A percentile compares a stretch with the other conserved stretches of the same genome.
These are phyloP conservation scores for Chionodraco myersi DNA, from an alignment of 2,113 vertebrate genomes.

Conservation along the genomic window DNA sequence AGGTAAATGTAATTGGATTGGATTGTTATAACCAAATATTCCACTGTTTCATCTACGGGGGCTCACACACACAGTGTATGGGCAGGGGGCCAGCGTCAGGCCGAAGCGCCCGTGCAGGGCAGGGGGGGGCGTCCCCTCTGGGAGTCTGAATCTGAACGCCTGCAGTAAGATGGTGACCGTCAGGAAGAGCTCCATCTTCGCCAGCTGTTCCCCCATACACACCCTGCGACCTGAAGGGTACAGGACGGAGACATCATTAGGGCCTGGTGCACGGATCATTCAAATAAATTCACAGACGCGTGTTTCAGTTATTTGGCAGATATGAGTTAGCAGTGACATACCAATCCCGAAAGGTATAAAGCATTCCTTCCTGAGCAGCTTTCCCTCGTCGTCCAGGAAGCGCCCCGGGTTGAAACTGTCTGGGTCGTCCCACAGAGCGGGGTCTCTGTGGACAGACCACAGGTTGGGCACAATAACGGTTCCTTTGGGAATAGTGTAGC, in stretches of 20 bases:
- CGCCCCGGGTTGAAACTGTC: slow-evolving; percentile 89
- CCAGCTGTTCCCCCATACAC: slow-evolving; percentile 97
- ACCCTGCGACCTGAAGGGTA: slow-evolving; percentile 89
- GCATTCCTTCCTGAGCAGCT: slow-evolving; percentile 88
- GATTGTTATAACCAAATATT: not conserved
- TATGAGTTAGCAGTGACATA: slow-evolving; percentile 61
- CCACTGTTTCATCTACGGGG: slow-evolving; percentile 45
- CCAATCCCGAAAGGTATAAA: slow-evolving; percentile 98
- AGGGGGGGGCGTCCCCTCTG: slow-evolving; percentile 84
- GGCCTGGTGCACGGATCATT: not conserved
- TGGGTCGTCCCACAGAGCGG: slow-evolving; percentile 91
- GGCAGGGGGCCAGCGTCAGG: slow-evolving; percentile 90
- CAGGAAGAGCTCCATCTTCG: slow-evolving; percentile 97
- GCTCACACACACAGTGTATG: slow-evolving; percentile 83
- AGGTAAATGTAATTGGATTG: not conserved
- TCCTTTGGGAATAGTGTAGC: slow-evolving; percentile 93
- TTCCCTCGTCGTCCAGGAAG: slow-evolving; percentile 91
- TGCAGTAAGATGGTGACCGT: slow-evolving; percentile 91
- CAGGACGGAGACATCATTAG: not conserved
- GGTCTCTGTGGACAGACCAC: slow-evolving; percentile 94
- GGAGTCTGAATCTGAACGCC: slow-evolving; percentile 88
- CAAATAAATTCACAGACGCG: not conserved
- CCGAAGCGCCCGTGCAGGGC: slow-evolving; percentile 90
- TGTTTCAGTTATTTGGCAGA: not conserved
- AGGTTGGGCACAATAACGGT: slow-evolving; percentile 91